Evolutionary conservation across 2,113 vertebrate species (phyloP), one percentile per base, ranked within the genome.

Genomic region (Phylloscopus whistleri): DNA sequence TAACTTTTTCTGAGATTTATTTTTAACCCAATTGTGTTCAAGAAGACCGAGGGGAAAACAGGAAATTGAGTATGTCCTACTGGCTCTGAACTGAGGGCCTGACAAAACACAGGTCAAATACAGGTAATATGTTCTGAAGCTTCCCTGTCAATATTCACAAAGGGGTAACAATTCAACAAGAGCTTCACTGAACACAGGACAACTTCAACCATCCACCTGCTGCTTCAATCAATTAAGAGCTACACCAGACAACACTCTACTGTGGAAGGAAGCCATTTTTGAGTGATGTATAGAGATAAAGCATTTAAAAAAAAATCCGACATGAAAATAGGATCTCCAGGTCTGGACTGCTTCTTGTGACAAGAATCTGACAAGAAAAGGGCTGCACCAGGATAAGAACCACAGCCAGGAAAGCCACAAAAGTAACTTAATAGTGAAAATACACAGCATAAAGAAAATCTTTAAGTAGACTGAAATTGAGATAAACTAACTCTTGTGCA

Each of bases 11-110:
- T 93, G 22, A 55, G 23, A 74, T 30, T 33, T 95, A 93, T 93
- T 96, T 95, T 93, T 89, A 94, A 89, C 19, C 8, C 46, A 80
- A 83, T 90, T 90, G 67, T 75, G n/a, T 69, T 69, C 68, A 86
- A 88, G 53, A 90, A 11, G 55, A 83, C 19, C 13, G 63, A 92
- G 11, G 16, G 8, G 18, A 70, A 96, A 93, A 88, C 85, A 94
- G 88, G 82, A 93, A 93, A 88, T 76, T 46, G 0, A 1, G 20
- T 60, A 69, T 46, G 46, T 73, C 79, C 37, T 80, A 60, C 9
- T 73, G 59, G 67, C 55, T 94, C 31, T 72, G 33, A 90, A 60
- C 14, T 3, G 3, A 64, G 37, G 8, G 16, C 46, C 66, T 80
- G 49, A 90, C 11, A 90, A 94, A 94, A 85, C 17, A 77, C 12